Conservation (phyloP, 2,888 invertebrate genomes). For the Torymus aiolomorphi region DNA sequence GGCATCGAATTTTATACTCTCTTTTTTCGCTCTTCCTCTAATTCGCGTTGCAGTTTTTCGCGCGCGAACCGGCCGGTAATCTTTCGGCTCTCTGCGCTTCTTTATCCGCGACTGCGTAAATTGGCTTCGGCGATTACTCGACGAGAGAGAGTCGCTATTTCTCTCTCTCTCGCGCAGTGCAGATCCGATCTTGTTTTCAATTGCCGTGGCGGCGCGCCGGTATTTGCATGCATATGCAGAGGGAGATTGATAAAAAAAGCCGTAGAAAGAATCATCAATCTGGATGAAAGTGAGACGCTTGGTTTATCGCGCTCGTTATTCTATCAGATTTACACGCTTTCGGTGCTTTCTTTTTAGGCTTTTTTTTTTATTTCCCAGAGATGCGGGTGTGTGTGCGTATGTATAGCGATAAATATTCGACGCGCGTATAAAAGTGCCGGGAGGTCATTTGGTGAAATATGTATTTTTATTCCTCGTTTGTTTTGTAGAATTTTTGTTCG, state of each 20-base stretch:
- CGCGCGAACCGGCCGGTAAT: not conserved
- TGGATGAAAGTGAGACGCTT: constrained; percentile 35
- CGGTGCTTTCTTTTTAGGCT: not conserved
- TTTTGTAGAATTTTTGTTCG: no score
- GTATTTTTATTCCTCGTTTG: no score
- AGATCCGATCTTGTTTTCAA: constrained; percentile 27
- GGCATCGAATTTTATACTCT: no score
- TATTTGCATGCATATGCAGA: not conserved
- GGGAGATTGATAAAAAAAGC: constrained; percentile 13
- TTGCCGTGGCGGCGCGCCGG: not conserved
- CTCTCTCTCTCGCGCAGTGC: no score
- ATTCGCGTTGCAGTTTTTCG: not conserved
- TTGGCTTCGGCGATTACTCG: constrained; percentile 18
- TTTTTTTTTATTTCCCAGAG: not conserved
- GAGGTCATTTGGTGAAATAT: no score
- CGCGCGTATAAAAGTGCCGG: not conserved
- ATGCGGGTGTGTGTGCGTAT: no score
- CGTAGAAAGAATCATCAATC: constrained; percentile 36
- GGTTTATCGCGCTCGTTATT: constrained; percentile 27
- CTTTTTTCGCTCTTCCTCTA: not conserved
- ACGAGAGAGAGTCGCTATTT: not conserved
- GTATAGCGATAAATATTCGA: constrained; percentile 22
- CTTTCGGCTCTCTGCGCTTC: not conserved
- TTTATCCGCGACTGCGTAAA: constrained; percentile 1
- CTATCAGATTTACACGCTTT: constrained; percentile 39